A percentile compares a stretch with the other conserved stretches of the same genome.
These are phyloP conservation scores for Urocolius indicus DNA, from an alignment of 2,113 vertebrate genomes.

Conservation along the genomic window DNA sequence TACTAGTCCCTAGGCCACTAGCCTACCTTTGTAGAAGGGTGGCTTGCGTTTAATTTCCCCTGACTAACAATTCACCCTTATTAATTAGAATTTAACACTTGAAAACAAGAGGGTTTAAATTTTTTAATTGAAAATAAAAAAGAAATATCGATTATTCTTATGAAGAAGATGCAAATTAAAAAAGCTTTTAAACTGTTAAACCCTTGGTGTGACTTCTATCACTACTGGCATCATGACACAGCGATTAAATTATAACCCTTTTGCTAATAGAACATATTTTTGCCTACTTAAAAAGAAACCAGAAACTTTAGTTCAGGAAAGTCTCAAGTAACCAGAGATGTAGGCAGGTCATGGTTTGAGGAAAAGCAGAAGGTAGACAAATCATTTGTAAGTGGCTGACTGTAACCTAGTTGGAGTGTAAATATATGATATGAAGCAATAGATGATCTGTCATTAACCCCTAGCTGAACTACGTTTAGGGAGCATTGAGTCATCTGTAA, in stretches of 20 bases:
- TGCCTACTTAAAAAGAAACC: neutral
- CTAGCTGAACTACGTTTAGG: neutral
- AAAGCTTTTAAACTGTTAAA: neutral
- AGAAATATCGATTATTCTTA: neutral
- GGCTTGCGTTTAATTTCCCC: constrained; percentile 62
- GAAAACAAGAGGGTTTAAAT: neutral
- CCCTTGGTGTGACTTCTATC: constrained; percentile 5
- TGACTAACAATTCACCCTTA: constrained; percentile 57
- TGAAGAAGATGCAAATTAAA: neutral
- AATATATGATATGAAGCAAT: neutral
- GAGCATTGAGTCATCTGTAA: neutral
- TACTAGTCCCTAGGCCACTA: constrained; percentile 39
- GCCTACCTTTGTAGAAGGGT: constrained; percentile 58
- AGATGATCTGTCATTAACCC: neutral
- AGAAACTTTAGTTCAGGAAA: neutral
- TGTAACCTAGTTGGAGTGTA: neutral
- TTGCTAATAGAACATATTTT: neutral
- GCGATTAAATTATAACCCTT: constrained; percentile 54
- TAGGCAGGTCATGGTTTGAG: neutral
- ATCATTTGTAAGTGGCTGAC: neutral
- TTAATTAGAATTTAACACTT: constrained; percentile 53
- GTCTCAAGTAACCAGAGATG: neutral
- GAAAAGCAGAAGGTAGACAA: neutral
- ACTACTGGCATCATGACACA: constrained; percentile 45
- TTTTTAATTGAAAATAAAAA: neutral